These are phyloP conservation scores for Autographa gamma DNA, from an alignment of 2,888 invertebrate genomes.

Conservation along the genomic window DNA sequence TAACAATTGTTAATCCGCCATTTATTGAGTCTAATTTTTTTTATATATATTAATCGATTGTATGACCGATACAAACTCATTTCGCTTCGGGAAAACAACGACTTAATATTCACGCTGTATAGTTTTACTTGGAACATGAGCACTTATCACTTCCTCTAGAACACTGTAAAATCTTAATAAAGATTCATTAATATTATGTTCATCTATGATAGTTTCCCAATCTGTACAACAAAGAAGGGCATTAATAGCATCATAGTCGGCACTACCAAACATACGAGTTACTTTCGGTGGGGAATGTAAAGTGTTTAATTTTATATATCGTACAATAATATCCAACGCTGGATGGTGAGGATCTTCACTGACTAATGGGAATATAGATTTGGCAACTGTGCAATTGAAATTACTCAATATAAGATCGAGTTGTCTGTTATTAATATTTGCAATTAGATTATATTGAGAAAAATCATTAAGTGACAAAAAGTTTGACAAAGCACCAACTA, in stretches of 20 bases:
- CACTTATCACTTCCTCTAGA: neutral
- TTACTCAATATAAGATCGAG: too few species aligned
- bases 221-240: neutral
- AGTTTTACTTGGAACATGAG: conserved; percentile 4
- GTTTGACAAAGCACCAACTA: conserved; percentile 3
- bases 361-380: neutral
- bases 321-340: neutral
- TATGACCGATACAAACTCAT: too few species aligned
- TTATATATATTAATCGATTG: too few species aligned
- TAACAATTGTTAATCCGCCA: too few species aligned
- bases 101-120: too few species aligned
- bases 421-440: too few species aligned
- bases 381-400: neutral
- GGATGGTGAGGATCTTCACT: neutral
- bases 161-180: conserved; percentile 6
- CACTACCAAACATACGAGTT: conserved; percentile 8
- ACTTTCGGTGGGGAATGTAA: conserved; percentile 10
- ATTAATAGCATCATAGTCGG: conserved; percentile 5
- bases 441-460: too few species aligned
- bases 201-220: conserved; percentile 7
- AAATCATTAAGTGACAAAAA: conserved; percentile 6
- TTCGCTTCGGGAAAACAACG: too few species aligned
- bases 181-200: conserved; percentile 2
- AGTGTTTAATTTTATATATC: neutral
- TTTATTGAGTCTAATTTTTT: too few species aligned